Conservation (phyloP, 2,113 vertebrate species). For the Baryphthengus martii region DNA sequence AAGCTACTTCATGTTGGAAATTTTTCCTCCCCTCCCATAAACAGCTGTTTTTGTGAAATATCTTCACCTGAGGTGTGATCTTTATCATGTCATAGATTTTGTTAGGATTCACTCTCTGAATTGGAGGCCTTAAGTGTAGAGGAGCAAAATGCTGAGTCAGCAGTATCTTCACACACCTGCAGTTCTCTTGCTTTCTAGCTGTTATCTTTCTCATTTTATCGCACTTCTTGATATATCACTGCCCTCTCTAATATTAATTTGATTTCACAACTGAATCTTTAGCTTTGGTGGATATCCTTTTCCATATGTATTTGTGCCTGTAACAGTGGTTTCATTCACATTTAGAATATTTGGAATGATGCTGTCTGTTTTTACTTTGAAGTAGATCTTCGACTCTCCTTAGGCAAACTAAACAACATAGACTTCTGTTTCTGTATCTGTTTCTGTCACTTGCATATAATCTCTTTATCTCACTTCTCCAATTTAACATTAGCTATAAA, state of each 20-base stretch:
- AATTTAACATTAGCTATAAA: neutral
- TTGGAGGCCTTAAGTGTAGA: neutral
- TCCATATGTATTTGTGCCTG: neutral
- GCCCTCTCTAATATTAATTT: neutral
- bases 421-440: neutral
- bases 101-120: neutral
- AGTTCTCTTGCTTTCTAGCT: neutral
- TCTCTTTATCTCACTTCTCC: neutral
- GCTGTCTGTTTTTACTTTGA: neutral
- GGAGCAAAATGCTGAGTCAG: neutral
- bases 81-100: neutral
- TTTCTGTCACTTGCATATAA: neutral
- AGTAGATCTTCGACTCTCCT: neutral
- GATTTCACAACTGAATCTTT: neutral
- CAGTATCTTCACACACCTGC: neutral
- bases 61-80: neutral
- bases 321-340: neutral
- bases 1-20: neutral
- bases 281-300: neutral
- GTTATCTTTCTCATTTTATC: neutral
- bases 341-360: neutral
- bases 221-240: neutral
- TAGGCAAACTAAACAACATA: neutral
- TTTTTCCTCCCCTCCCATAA: neutral
- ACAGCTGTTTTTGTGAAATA: neutral